Evolutionary conservation across 2,113 vertebrate species (phyloP).

Genomic region (Falcunculus frontatus): DNA sequence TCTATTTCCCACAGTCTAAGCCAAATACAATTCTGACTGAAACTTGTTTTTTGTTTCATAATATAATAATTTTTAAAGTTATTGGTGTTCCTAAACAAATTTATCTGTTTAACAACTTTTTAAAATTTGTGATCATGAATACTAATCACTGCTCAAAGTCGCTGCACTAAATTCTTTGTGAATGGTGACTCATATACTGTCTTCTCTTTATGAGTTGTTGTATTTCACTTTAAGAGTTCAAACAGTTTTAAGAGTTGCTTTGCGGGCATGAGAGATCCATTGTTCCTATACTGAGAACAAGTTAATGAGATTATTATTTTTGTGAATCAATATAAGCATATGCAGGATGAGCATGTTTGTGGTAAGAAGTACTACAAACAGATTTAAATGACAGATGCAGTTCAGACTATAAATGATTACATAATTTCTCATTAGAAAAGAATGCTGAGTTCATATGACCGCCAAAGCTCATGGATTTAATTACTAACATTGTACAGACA

Average conservation of each 20-base stretch:
- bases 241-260: neutral
- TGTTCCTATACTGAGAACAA: neutral
- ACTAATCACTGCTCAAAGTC: neutral
- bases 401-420: slow-evolving; percentile 13
- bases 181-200: neutral
- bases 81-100: neutral
- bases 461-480: slow-evolving; percentile 51
- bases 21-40: neutral
- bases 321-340: neutral
- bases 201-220: neutral
- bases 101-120: neutral
- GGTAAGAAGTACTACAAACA: slow-evolving; percentile 15
- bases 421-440: slow-evolving; percentile 37
- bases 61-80: neutral
- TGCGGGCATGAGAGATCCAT: neutral
- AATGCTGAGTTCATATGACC: slow-evolving; percentile 56
- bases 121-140: neutral
- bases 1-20: neutral
- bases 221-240: neutral
- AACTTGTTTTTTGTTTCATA: neutral
- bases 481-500: slow-evolving; percentile 40
- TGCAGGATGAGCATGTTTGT: neutral
- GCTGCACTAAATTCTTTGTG: neutral
- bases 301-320: neutral
- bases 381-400: slow-evolving; percentile 55